Base-by-base conservation (phyloP, 2,113 vertebrate species). In the Stegastes partitus region DNA sequence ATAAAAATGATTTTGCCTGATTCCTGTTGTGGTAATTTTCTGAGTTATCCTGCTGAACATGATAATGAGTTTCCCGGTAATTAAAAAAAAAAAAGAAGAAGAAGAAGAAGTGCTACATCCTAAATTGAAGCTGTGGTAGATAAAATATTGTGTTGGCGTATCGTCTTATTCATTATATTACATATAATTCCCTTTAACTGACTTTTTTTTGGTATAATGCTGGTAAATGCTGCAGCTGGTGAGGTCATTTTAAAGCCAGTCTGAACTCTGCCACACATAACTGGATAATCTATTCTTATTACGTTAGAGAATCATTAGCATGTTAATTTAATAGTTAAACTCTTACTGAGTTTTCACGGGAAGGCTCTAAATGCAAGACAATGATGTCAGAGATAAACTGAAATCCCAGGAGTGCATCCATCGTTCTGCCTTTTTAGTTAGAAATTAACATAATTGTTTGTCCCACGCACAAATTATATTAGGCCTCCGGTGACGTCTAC, bases 1-100 rank as follows among this genome's bases (percentile, higher is more conserved):
- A 95, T 94, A 94, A 93, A 95, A 96, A 95, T 8, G 0, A 71
- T 61, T 50, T 12, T 25, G 77, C 31, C 58, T 81, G 18, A 19
- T 59, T 61, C 86, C 25, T 76, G 77, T 81, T 58, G 25, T 58
- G 12, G 16, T 58, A 31, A 62, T 23, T 19, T 15, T 51, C 3
- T 4, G 1, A 67, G 47, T 31, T 65, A 21, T 58, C n/a, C 15
- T 9, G 26, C 15, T 34, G 5, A 55, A 47, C n/a, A 50, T n/a
- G n/a, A 50, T 21, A n/a, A n/a, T 50, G 19, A 50, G 2, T 7
- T 34, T 34, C 7, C 10, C 31, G 8, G 31, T 9, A 34, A 34
- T 34, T 8, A 34, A 34, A 34, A 34, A 34, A 34, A 34, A 34
- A n/a, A n/a, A n/a, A n/a, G n/a, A n/a, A n/a, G n/a, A n/a, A n/a